Conservation (phyloP, 2,797 vertebrate species). For the Danio aesculapii region DNA sequence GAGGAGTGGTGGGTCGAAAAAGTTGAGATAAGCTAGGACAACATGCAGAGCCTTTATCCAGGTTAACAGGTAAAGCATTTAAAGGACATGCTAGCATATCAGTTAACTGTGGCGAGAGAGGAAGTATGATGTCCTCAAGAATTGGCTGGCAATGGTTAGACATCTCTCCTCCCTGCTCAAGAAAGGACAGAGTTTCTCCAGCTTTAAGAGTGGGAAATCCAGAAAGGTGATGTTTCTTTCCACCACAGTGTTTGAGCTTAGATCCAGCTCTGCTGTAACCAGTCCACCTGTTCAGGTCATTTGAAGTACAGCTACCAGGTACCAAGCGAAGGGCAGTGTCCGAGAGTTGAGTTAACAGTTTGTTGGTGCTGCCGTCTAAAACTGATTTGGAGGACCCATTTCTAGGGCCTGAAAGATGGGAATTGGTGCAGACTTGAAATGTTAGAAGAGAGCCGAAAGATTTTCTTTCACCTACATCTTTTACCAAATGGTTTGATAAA, state of each 20-base stretch:
- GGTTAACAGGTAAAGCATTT: neutral
- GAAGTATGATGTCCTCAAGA: slow-evolving; percentile 22
- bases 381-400: slow-evolving; percentile 49
- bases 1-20: slow-evolving; percentile 17
- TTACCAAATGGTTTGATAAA: neutral
- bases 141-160: slow-evolving; percentile 38
- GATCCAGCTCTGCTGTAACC: slow-evolving; percentile 16
- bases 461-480: slow-evolving; percentile 11
- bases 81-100: neutral
- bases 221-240: slow-evolving; percentile 22
- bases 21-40: slow-evolving; percentile 38
- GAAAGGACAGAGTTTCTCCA: slow-evolving; percentile 23
- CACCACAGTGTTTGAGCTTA: slow-evolving; percentile 52
- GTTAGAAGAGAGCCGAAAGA: slow-evolving; percentile 30
- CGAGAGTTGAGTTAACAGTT: slow-evolving; percentile 58
- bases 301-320: slow-evolving; percentile 11
- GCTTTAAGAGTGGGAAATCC: slow-evolving; percentile 31
- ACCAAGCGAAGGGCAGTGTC: slow-evolving; percentile 58
- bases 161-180: slow-evolving; percentile 20
- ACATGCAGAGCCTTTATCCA: slow-evolving; percentile 8
- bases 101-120: neutral
- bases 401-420: slow-evolving; percentile 6
- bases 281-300: neutral
- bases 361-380: slow-evolving; percentile 16
- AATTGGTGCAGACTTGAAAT: slow-evolving; percentile 8